These are phyloP conservation scores for Heliconius sara DNA, from an alignment of 2,888 invertebrate genomes.

Conservation along the genomic window DNA sequence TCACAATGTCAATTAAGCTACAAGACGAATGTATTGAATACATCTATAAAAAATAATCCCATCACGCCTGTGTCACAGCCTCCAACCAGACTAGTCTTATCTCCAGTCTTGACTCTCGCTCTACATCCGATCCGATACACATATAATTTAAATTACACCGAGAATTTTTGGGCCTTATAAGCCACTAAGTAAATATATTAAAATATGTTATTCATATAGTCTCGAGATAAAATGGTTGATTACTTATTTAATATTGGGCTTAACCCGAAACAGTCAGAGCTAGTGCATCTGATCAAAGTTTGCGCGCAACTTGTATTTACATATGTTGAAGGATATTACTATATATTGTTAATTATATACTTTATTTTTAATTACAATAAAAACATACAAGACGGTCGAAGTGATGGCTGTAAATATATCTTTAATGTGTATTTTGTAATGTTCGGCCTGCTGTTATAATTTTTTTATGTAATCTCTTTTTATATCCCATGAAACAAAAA, in stretches of 20 bases:
- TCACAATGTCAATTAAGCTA: not conserved
- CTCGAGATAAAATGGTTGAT: not conserved
- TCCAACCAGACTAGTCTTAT: not conserved
- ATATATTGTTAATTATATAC: not conserved
- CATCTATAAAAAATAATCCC: not conserved
- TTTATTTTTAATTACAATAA: not conserved
- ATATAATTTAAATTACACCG: not conserved
- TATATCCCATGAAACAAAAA: too few species aligned
- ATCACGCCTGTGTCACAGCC: not conserved
- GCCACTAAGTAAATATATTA: not conserved
- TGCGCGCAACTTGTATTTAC: not conserved
- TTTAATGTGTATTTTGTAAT: too few species aligned
- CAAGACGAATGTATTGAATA: not conserved
- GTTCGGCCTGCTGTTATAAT: too few species aligned
- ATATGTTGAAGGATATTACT: not conserved
- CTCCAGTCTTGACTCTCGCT: slow-evolving; percentile 7
- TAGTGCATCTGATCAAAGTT: not conserved
- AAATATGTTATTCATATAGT: not conserved
- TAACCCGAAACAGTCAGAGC: not conserved
- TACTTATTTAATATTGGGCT: not conserved
- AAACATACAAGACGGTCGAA: not conserved
- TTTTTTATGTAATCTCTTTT: too few species aligned
- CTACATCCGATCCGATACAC: not conserved
- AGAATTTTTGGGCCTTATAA: not conserved
- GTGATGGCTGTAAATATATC: too few species aligned